Evolutionary conservation across 2,888 invertebrate species (phyloP).

Genomic region (Orthosia gothica): DNA sequence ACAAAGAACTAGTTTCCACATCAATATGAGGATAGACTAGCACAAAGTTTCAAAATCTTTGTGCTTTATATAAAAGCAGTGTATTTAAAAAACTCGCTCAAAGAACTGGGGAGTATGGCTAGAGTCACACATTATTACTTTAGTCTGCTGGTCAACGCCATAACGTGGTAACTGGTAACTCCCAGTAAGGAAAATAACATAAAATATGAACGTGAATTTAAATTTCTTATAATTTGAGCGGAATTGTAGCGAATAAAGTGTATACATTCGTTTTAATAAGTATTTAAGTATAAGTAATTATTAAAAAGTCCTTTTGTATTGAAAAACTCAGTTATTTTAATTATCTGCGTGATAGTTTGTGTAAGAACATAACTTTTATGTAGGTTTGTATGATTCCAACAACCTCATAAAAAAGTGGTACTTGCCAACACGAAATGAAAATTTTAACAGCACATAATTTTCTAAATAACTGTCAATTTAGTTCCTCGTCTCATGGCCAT

Average conservation of each 20-base stretch:
- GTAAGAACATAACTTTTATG: not conserved
- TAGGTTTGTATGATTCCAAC: not conserved
- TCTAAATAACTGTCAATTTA: constrained; percentile 24
- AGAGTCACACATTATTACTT: constrained; percentile 59
- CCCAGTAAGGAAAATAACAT: not conserved
- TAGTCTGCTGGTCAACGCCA: constrained; percentile 24
- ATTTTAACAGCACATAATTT: not conserved
- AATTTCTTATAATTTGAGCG: too few species aligned
- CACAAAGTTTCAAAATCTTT: constrained; percentile 28
- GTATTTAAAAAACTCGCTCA: constrained; percentile 47
- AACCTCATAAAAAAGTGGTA: not conserved
- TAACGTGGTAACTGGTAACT: constrained; percentile 34
- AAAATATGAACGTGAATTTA: not conserved
- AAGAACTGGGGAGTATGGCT: constrained; percentile 21
- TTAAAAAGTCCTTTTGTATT: too few species aligned
- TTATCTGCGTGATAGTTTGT: not conserved
- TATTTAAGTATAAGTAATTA: too few species aligned
- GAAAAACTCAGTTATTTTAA: too few species aligned
- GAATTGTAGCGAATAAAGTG: too few species aligned
- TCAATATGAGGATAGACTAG: constrained; percentile 8
- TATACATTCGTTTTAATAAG: too few species aligned
- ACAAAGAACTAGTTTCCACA: not conserved
- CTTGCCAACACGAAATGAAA: not conserved
- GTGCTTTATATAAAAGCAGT: constrained; percentile 28
- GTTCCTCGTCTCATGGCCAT: not conserved